phyloP scores from a whole-genome alignment of 37 sponge, comb jelly and placozoan species.

The Cliona cf. orientalis region DNA sequence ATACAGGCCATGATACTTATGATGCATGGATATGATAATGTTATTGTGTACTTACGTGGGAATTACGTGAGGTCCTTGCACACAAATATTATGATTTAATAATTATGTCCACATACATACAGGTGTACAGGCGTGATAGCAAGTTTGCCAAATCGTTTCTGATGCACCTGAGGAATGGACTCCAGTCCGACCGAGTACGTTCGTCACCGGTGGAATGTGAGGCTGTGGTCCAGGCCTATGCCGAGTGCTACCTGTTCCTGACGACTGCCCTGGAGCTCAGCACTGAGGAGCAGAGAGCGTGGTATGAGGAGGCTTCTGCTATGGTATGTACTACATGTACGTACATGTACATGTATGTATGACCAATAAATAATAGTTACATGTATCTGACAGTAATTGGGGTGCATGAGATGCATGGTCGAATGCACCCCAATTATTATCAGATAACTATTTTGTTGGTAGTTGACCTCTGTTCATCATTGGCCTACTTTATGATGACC shows the following conservation, averaged over 20 bases:
- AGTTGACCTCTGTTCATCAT: too few relatives aligned
- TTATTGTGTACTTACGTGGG: neutral
- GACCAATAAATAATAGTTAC: too few relatives aligned
- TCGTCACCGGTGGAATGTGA: conserved; percentile 27
- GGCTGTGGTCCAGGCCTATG: conserved; percentile 33
- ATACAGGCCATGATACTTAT: neutral
- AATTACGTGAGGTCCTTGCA: neutral
- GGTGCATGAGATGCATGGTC: too few relatives aligned
- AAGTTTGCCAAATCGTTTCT: conserved; percentile 35
- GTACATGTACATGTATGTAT: too few relatives aligned
- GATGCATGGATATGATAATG: neutral
- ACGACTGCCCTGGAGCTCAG: neutral
- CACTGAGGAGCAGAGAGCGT: neutral
- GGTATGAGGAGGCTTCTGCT: neutral
- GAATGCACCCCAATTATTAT: too few relatives aligned
- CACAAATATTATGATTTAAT: neutral
- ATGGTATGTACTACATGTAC: conserved; percentile 28
- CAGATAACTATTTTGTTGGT: too few relatives aligned
- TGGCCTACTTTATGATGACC: too few relatives aligned
- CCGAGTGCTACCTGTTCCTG: conserved; percentile 38
- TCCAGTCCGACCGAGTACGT: conserved; percentile 28
- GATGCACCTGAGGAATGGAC: conserved; percentile 23
- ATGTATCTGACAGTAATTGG: too few relatives aligned
- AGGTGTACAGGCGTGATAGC: conserved; percentile 32
- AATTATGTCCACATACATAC: neutral